phyloP scores from a whole-genome alignment of 2,797 vertebrate species.

The Danio albolineatus region DNA sequence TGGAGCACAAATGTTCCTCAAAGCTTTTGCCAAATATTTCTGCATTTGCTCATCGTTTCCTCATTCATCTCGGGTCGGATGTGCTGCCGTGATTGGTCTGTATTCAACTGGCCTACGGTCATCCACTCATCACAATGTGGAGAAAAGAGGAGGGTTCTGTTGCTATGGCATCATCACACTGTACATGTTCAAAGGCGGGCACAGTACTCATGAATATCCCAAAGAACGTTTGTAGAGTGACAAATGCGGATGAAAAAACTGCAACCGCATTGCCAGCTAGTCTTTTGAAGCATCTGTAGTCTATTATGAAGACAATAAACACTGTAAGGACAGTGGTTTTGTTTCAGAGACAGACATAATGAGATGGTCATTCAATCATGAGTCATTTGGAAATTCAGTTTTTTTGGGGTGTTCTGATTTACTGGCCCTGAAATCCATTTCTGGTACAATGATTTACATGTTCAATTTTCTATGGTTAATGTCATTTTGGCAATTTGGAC shows the following conservation, averaged over 20 bases:
- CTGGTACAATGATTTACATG: background rate
- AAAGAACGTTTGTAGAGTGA: constrained; percentile 6
- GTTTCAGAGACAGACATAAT: background rate
- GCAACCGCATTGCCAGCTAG: constrained; percentile 3
- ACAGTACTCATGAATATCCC: constrained; percentile 8
- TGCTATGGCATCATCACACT: constrained; percentile 42
- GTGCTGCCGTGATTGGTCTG: constrained; percentile 36
- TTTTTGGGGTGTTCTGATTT: background rate
- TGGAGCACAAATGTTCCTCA: background rate
- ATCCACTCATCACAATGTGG: background rate
- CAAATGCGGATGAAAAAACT: constrained; percentile 20
- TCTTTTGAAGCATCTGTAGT: constrained; percentile 18
- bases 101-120: background rate
- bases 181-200: constrained; percentile 29
- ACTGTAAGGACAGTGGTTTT: background rate
- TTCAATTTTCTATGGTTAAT: background rate
- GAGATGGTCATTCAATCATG: background rate
- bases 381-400: background rate
- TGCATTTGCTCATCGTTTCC: constrained; percentile 8
- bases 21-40: constrained; percentile 19
- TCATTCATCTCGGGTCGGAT: constrained; percentile 17
- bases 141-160: constrained; percentile 33
- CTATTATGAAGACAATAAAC: constrained; percentile 2
- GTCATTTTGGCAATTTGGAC: background rate
- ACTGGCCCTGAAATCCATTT: background rate